Base-by-base conservation (phyloP, 2,113 vertebrate genomes). In the Prinia subflava region DNA sequence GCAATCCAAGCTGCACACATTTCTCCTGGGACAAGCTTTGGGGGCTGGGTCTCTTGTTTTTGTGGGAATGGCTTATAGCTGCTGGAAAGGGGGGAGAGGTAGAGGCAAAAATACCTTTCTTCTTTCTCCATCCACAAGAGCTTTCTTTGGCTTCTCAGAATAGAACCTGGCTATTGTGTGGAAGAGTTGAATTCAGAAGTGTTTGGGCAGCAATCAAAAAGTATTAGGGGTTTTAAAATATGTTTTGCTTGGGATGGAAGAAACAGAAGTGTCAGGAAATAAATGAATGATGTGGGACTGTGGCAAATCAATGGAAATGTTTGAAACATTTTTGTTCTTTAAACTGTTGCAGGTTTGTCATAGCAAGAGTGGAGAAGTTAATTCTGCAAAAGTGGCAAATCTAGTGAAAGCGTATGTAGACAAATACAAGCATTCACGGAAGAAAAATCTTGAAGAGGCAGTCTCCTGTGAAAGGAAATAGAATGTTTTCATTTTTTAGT, bases 351-450 rank as follows among this genome's bases (percentile, higher is more conserved):
- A 99, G 99, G 98, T 99, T 87, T 99, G 99, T 97, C 99, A 99
- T 89, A 99, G 99, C 98, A 99, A 99, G 97, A 99, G 99, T 3
- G 99, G 99, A 53, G 99, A 99, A 98, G 99, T 99, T 63, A 99
- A 99, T 97, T 98, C 99, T 86, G 98, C 98, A 33, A 99, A 99
- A 97, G 99, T 99, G 97, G 99, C 99, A 69, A 99, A 99, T 97
- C 98, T 99, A 68, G 99, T 99, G 89, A 99, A 99, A 97, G 99
- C 99, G 0, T 99, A 99, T 37, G 99, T 99, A 83, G 99, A 99
- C 98, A 99, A 99, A 96, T 99, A 99, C 97, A 99, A 99, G 94
- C 98, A 99, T 79, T 98, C 98, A 47, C 98, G 99, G 97, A 99
- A 98, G 98, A 99, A 98, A 95, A 98, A 97, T 50, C 64, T 96